These are phyloP conservation scores for Apeira syringaria DNA, from an alignment of 2,888 invertebrate species.

Conservation along the genomic window DNA sequence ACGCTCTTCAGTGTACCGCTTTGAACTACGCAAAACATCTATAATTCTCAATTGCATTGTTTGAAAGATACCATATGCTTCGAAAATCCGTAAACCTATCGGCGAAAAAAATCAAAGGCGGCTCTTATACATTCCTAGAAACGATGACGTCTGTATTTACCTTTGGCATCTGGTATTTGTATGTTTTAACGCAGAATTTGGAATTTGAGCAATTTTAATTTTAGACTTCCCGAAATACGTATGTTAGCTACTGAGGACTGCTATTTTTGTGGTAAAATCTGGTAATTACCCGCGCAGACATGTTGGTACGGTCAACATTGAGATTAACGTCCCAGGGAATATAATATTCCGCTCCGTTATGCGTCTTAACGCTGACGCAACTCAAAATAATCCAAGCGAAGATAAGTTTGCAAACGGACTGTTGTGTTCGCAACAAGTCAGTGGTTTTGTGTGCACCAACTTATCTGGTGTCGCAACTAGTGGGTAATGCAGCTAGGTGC, in stretches of 20 bases:
- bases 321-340: background rate
- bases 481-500: constrained; percentile 2
- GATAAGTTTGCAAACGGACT: constrained; percentile 24
- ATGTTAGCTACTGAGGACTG: too few relatives aligned
- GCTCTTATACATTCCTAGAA: constrained; percentile 5
- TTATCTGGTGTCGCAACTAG: constrained; percentile 16
- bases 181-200: constrained; percentile 1
- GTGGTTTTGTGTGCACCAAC: constrained; percentile 12
- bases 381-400: constrained; percentile 20
- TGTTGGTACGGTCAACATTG: too few relatives aligned
- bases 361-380: constrained; percentile 14
- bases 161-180: background rate
- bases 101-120: constrained; percentile 12
- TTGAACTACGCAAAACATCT: constrained; percentile 39
- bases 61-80: constrained; percentile 14
- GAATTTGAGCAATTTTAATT: constrained; percentile 4
- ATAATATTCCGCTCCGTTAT: background rate
- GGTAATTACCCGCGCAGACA: too few relatives aligned
- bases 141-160: constrained; percentile 1
- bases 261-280: too few relatives aligned
- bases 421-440: constrained; percentile 6
- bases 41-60: constrained; percentile 18
- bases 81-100: constrained; percentile 14
- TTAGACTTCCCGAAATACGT: background rate
- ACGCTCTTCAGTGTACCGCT: constrained; percentile 36